phyloP scores from a whole-genome alignment of 2,888 invertebrate species.

The Chalcis sispes region DNA sequence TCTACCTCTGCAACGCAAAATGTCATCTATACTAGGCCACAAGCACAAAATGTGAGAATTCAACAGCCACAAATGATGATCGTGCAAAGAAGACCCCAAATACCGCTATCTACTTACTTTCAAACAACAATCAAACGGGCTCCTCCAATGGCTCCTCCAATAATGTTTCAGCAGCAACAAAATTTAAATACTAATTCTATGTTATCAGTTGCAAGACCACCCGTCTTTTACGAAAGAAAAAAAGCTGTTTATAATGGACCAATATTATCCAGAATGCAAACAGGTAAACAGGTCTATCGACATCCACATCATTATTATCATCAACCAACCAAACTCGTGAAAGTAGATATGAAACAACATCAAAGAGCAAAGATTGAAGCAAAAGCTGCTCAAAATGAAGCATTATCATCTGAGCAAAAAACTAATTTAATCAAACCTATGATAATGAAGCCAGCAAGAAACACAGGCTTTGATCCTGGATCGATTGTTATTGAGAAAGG shows the following conservation, averaged over 20 bases:
- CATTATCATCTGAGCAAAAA: constrained; percentile 12
- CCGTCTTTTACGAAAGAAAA: constrained; percentile 68
- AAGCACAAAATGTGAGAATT: constrained; percentile 28
- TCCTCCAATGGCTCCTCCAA: background rate
- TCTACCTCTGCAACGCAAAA: constrained; percentile 23
- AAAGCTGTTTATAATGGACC: constrained; percentile 65
- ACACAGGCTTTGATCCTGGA: constrained; percentile 88
- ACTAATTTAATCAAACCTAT: constrained; percentile 10
- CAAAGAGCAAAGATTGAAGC: constrained; percentile 52
- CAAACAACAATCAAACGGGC: constrained; percentile 58
- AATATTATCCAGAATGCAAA: constrained; percentile 59
- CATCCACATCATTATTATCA: constrained; percentile 38
- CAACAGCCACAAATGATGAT: constrained; percentile 44
- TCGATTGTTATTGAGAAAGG: constrained; percentile 90
- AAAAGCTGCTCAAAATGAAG: constrained; percentile 44
- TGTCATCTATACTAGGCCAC: constrained; percentile 27
- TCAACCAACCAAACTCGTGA: constrained; percentile 62
- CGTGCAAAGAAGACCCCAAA: constrained; percentile 24
- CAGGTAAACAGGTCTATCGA: constrained; percentile 19
- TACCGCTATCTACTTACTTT: constrained; percentile 3
- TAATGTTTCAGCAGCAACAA: constrained; percentile 8
- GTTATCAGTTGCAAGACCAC: constrained; percentile 51
- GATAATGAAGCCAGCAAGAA: constrained; percentile 77
- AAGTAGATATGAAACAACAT: constrained; percentile 63
- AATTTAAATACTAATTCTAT: background rate